These are phyloP conservation scores for Pseudomyrmex sp. DNA, from an alignment of 1,140 invertebrate genomes.

Conservation along the genomic window DNA sequence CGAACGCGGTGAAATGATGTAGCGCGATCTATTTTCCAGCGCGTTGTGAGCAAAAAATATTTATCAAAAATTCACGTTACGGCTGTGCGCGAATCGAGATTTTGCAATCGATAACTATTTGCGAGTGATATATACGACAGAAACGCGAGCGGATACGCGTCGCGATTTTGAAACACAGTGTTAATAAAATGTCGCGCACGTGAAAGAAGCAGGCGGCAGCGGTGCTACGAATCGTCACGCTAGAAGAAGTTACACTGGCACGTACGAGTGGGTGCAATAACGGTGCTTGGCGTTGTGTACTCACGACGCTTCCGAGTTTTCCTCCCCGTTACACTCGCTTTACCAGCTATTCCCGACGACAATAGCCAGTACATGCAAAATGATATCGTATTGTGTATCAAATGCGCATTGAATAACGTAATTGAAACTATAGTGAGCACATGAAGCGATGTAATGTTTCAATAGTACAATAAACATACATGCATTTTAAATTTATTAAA, in stretches of 20 bases:
- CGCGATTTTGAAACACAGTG: background rate
- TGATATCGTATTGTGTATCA: slow-evolving; percentile 29
- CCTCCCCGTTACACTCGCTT: slow-evolving; percentile 6
- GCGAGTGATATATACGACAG: slow-evolving; percentile 40
- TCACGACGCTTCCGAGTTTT: slow-evolving; percentile 11
- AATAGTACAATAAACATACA: slow-evolving; percentile 1
- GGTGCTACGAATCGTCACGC: background rate
- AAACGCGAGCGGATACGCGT: background rate
- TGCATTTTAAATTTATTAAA: slow-evolving; percentile 24
- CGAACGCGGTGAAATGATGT: background rate
- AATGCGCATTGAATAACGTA: slow-evolving; percentile 9
- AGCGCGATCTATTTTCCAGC: slow-evolving; percentile 6
- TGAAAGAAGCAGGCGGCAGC: background rate
- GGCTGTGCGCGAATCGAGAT: slow-evolving; percentile 8
- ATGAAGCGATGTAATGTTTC: background rate
- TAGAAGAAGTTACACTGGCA: slow-evolving; percentile 21
- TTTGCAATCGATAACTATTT: slow-evolving; percentile 57
- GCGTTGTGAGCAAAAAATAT: slow-evolving; percentile 22
- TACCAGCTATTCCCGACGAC: slow-evolving; percentile 2
- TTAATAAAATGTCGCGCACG: slow-evolving; percentile 30
- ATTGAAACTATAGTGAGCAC: background rate
- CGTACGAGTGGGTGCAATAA: slow-evolving; percentile 10
- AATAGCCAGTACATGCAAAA: background rate
- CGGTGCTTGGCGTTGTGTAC: background rate
- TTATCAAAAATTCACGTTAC: background rate